Percentiles rank a stretch among this genome's conserved stretches.
phyloP scores from a whole-genome alignment of 92 coral and sea anemone genomes.

The Zoanthus sansibaricus region DNA sequence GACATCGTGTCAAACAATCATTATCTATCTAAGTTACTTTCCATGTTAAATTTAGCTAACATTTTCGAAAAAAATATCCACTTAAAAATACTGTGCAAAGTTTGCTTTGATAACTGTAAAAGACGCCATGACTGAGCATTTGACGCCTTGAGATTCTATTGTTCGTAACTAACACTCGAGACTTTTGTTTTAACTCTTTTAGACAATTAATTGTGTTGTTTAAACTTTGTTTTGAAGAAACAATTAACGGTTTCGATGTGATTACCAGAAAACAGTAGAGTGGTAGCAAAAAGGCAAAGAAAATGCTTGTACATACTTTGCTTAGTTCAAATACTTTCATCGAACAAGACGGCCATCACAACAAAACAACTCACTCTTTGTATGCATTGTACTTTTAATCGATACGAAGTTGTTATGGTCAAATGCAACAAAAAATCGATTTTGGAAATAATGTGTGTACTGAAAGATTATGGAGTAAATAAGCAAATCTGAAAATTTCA shows the following conservation, averaged over 20 bases:
- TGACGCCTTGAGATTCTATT: neutral
- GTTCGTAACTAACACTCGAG: neutral
- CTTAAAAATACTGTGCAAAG: neutral
- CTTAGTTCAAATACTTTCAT: too few species aligned
- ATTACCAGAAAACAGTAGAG: neutral
- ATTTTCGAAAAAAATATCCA: neutral
- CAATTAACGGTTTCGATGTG: neutral
- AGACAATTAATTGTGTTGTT: neutral
- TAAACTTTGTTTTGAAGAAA: neutral
- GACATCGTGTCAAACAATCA: neutral
- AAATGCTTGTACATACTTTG: neutral
- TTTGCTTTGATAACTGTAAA: neutral
- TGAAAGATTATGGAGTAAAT: too few species aligned
- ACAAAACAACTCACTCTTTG: too few species aligned
- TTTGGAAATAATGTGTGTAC: too few species aligned
- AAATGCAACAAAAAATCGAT: too few species aligned
- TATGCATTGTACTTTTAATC: too few species aligned
- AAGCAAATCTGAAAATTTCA: too few species aligned
- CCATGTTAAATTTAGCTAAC: neutral
- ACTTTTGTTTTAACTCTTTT: neutral
- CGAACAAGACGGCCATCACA: too few species aligned
- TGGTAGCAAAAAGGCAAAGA: slow-evolving; percentile 4
- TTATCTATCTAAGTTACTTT: neutral
- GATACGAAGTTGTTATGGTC: too few species aligned
- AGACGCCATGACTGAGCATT: neutral